Base-by-base conservation (phyloP, 2,888 invertebrate species). In the Brenthis ino region DNA sequence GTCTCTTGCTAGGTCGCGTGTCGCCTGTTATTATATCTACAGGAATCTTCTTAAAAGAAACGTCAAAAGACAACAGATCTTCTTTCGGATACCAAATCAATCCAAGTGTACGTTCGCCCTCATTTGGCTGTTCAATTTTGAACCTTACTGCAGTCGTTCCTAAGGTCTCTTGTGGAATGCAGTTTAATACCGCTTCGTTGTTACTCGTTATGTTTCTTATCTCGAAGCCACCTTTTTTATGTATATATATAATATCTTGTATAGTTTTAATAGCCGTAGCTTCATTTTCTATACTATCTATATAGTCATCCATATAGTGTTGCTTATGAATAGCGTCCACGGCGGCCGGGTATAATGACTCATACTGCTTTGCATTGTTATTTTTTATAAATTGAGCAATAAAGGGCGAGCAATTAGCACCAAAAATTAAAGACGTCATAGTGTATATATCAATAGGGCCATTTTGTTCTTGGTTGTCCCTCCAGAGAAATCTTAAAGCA, bases 401-500 rank as follows among this genome's bases (percentile, higher is more conserved):
- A 6, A 74, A 75, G 0, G 76, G 75, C 1, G 74, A 71, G 12
- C 74, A 75, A 8, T 64, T 70, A 0, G 77, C 76, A 0, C 75
- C 75, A 67, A 77, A 77, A 13, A 67, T 63, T 14, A 67, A 51
- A 6, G 63, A 75, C 13, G 8, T 54, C 48, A n/a, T 65, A 53
- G 1, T 20, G 2, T 48, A 55, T 2, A 57, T 50, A 14, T 50
- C 14, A 1, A 50, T 50, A 6, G 13, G 50, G 16, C 51, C 51
- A 11, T 37, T 37, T 37, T 11, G 37, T n/a, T 51, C 51, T 14
- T 16, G 63, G 6, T 61, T 28, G 6, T 75, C 73, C 37, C 79
- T 71, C 76, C 80, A 84, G 4, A 82, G 61, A 70, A 82, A 80
- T 1, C 82, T 68, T 63, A 81, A 78, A 0, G 79, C 77, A 61